A percentile compares a stretch with the other conserved stretches of the same genome.
Evolutionary conservation across 2,888 invertebrate species (phyloP).

Genomic region (Psylliodes chrysocephalus): DNA sequence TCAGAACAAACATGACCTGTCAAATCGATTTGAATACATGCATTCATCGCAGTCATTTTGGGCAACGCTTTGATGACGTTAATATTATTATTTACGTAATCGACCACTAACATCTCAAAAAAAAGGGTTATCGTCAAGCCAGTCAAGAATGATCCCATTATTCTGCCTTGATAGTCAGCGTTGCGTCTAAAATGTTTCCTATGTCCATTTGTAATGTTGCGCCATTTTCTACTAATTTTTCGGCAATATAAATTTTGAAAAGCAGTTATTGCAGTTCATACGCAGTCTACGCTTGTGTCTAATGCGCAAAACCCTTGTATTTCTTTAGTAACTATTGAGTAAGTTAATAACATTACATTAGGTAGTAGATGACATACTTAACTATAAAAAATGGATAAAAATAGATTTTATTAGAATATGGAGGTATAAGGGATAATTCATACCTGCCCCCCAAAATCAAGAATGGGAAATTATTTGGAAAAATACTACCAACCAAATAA

Average conservation of each 20-base stretch:
- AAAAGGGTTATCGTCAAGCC: constrained; percentile 93
- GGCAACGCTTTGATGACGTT: constrained; percentile 84
- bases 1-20: constrained; percentile 94
- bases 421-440: too few species aligned
- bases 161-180: constrained; percentile 86
- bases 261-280: too few species aligned
- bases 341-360: too few species aligned
- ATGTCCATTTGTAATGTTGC: constrained; percentile 95
- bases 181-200: constrained; percentile 95
- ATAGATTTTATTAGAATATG: too few species aligned
- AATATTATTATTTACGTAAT: constrained; percentile 88
- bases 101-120: constrained; percentile 88
- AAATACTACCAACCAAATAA: too few species aligned
- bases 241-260: constrained; percentile 90
- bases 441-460: too few species aligned
- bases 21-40: constrained; percentile 92
- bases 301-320: too few species aligned
- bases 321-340: too few species aligned
- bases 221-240: constrained; percentile 90
- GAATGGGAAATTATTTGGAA: too few species aligned
- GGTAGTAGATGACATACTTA: too few species aligned
- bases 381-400: too few species aligned
- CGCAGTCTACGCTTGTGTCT: too few species aligned
- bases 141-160: constrained; percentile 91
- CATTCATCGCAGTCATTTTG: constrained; percentile 95